Conservation (phyloP, 2,113 vertebrate genomes). For the Syngnathus typhle region DNA sequence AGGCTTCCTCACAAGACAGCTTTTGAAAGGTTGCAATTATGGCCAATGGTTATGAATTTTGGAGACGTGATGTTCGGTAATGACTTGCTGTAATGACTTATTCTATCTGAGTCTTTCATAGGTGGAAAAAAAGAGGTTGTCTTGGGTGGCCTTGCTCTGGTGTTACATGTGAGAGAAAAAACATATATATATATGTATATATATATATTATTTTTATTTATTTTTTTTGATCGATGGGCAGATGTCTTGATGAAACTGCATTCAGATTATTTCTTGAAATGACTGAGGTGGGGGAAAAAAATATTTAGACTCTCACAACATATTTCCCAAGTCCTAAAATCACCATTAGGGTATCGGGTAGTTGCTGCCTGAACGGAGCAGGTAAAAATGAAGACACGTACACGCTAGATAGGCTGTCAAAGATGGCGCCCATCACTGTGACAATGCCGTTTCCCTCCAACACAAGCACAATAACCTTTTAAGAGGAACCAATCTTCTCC, state of each 20-base stretch:
- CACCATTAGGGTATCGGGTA: conserved; percentile 49
- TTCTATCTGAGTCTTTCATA: conserved; percentile 16
- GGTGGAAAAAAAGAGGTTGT: neutral
- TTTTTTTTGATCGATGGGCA: neutral
- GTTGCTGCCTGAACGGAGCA: conserved; percentile 32
- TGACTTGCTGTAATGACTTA: conserved; percentile 29
- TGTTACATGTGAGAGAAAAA: neutral
- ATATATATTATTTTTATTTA: no score
- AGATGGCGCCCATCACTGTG: conserved; percentile 43
- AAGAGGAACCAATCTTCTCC: conserved; percentile 41
- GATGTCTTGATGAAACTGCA: no score
- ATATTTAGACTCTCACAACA: conserved; percentile 63
- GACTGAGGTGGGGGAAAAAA: conserved; percentile 55
- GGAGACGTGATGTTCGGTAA: conserved; percentile 19
- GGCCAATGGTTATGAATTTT: conserved; percentile 26
- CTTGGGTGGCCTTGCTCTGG: conserved; percentile 3
- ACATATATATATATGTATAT: neutral
- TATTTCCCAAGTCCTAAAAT: conserved; percentile 62
- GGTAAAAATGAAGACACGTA: conserved; percentile 45
- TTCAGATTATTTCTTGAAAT: neutral
- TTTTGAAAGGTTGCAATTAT: conserved; percentile 42
- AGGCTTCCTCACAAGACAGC: conserved; percentile 33
- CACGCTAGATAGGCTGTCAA: conserved; percentile 53
- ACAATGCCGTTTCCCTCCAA: conserved; percentile 39
- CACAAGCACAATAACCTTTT: conserved; percentile 53